Evolutionary conservation across 2,888 invertebrate genomes (phyloP).

Genomic region (Agonopterix alstromeriana): DNA sequence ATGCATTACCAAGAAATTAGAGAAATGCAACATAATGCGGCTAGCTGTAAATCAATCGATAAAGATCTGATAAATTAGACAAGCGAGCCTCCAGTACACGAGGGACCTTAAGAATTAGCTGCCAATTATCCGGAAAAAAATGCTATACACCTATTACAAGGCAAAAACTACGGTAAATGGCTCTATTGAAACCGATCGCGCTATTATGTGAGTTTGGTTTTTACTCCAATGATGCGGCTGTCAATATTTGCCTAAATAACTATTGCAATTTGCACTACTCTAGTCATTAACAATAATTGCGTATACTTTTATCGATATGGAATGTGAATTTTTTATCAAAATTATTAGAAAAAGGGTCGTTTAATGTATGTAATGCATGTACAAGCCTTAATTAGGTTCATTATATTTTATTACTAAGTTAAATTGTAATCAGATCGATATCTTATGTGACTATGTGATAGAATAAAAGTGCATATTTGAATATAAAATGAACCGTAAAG

Average conservation of each 20-base stretch:
- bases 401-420: conserved; percentile 5
- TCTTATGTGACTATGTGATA: background rate
- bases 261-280: conserved; percentile 7
- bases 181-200: conserved; percentile 13
- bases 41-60: conserved; percentile 40
- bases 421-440: conserved; percentile 2
- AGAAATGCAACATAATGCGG: conserved; percentile 20
- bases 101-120: conserved; percentile 38
- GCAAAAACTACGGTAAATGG: conserved; percentile 26
- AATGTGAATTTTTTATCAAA: background rate
- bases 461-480: background rate
- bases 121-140: conserved; percentile 9
- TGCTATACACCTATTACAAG: conserved; percentile 24
- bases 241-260: conserved; percentile 13
- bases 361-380: background rate
- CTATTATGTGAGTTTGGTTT: conserved; percentile 10
- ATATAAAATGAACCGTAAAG: background rate
- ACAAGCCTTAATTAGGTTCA: conserved; percentile 7
- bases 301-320: conserved; percentile 5
- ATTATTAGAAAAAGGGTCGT: no score
- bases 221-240: conserved; percentile 8
- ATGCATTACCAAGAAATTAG: conserved; percentile 9
- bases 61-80: conserved; percentile 29
- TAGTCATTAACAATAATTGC: conserved; percentile 7
- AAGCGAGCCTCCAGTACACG: conserved; percentile 23